Percentiles rank a stretch among this genome's conserved stretches.
phyloP scores from a whole-genome alignment of 2,113 vertebrate species.

The Pontoporia blainvillei region DNA sequence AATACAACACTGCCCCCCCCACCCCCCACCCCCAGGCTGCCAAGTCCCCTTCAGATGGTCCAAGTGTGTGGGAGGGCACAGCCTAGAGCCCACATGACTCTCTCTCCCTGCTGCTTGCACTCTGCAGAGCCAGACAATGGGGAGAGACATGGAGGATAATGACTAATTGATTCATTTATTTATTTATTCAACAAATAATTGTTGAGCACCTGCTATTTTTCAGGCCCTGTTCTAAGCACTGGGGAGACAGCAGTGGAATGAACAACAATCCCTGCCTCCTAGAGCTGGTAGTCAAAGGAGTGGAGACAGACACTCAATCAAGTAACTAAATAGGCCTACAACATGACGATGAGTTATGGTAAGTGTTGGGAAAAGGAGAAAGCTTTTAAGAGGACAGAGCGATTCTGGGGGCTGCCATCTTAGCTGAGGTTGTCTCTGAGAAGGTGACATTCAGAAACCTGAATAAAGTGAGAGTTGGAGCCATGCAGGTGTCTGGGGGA shows the following conservation, averaged over 20 bases:
- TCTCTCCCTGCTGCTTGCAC: not conserved
- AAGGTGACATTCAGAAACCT: not conserved
- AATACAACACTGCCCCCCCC: accelerated
- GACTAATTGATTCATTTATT: not conserved
- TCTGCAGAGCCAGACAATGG: not conserved
- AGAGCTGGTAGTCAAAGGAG: not conserved
- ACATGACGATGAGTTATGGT: not conserved
- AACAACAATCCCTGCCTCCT: not conserved
- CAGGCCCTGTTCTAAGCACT: not conserved
- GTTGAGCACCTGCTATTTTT: not conserved
- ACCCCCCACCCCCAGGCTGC: accelerated
- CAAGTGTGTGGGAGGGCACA: not conserved
- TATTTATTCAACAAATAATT: not conserved
- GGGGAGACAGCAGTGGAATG: not conserved
- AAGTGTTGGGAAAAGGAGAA: not conserved
- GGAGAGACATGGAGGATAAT: not conserved
- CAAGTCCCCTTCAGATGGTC: not conserved
- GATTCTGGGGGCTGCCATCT: not conserved
- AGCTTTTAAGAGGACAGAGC: not conserved
- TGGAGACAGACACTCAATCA: not conserved
- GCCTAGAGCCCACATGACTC: not conserved
- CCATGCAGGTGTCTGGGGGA: not conserved
- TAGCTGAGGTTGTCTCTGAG: not conserved
- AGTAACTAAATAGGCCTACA: not conserved
- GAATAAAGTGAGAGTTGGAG: not conserved